Percentiles rank a stretch among this genome's conserved stretches.
These are phyloP conservation scores for Cephus pulcher DNA, from an alignment of 2,888 invertebrate genomes.

Conservation along the genomic window DNA sequence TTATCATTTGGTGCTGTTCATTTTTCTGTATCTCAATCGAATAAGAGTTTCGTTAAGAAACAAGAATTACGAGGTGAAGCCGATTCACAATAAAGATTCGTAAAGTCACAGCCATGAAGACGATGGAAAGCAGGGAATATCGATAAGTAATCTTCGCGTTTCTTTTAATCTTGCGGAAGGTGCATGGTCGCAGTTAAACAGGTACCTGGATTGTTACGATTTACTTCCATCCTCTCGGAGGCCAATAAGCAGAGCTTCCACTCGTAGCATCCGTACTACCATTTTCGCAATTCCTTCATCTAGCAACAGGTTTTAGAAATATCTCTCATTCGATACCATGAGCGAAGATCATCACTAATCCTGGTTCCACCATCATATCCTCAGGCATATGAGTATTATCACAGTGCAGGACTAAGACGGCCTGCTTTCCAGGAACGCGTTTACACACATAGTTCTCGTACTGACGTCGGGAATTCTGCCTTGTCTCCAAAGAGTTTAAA, in stretches of 20 bases:
- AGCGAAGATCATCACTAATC: slow-evolving; percentile 98
- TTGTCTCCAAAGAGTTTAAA: slow-evolving; percentile 89
- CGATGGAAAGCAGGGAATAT: slow-evolving; percentile 2
- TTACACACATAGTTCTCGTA: slow-evolving; percentile 96
- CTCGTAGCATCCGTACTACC: not conserved
- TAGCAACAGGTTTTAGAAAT: not conserved
- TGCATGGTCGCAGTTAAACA: not conserved
- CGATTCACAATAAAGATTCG: not conserved
- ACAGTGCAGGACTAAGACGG: slow-evolving; percentile 92
- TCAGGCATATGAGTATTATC: slow-evolving; percentile 96
- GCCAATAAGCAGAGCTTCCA: not conserved
- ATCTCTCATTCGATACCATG: slow-evolving; percentile 86
- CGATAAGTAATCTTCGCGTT: slow-evolving; percentile 23
- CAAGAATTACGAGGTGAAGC: not conserved
- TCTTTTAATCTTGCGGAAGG: slow-evolving; percentile 22
- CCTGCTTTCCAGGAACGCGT: slow-evolving; percentile 94
- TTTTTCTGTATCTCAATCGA: not conserved
- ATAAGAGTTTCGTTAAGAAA: not conserved
- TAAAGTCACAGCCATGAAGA: slow-evolving; percentile 7
- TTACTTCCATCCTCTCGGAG: not conserved
- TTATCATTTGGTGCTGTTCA: not conserved
- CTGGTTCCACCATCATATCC: slow-evolving; percentile 96
- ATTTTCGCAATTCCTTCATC: not conserved
- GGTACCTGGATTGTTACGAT: not conserved
- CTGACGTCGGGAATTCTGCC: slow-evolving; percentile 91